These are phyloP conservation scores for Charanyca ferruginea DNA, from an alignment of 2,888 invertebrate genomes.

Conservation along the genomic window DNA sequence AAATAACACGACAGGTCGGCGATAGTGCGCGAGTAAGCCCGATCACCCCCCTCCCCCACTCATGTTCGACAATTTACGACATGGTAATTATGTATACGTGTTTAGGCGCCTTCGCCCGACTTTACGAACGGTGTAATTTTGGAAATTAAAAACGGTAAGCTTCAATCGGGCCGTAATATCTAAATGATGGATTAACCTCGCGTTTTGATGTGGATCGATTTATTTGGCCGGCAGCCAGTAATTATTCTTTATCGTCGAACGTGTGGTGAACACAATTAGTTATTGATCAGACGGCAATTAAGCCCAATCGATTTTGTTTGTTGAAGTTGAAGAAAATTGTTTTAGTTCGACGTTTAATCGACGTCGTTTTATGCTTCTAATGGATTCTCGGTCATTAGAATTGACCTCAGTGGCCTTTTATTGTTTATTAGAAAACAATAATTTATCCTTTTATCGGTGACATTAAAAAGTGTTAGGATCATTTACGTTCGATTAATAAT, in stretches of 20 bases:
- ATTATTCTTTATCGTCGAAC: conserved; percentile 90
- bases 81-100: conserved; percentile 88
- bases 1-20: conserved; percentile 88
- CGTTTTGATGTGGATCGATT: conserved; percentile 90
- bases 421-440: conserved; percentile 82
- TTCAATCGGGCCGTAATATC: conserved; percentile 89
- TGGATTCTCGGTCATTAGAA: conserved; percentile 85
- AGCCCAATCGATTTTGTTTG: conserved; percentile 90
- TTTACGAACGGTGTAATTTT: conserved; percentile 86
- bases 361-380: conserved; percentile 85
- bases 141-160: conserved; percentile 91
- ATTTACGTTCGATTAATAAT: conserved; percentile 54
- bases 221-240: conserved; percentile 90
- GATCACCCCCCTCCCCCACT: conserved; percentile 76
- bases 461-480: conserved; percentile 57
- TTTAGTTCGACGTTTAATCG: conserved; percentile 89
- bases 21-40: conserved; percentile 75
- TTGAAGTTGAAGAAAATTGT: conserved; percentile 91
- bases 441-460: conserved; percentile 69
- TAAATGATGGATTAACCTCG: conserved; percentile 91
- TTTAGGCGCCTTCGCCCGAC: conserved; percentile 80
- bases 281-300: conserved; percentile 91
- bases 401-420: conserved; percentile 76
- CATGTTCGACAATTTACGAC: conserved; percentile 87
- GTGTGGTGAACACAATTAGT: conserved; percentile 91